Evolutionary conservation across 2,888 invertebrate species (phyloP).

Genomic region (Ptychoptera albimana): DNA sequence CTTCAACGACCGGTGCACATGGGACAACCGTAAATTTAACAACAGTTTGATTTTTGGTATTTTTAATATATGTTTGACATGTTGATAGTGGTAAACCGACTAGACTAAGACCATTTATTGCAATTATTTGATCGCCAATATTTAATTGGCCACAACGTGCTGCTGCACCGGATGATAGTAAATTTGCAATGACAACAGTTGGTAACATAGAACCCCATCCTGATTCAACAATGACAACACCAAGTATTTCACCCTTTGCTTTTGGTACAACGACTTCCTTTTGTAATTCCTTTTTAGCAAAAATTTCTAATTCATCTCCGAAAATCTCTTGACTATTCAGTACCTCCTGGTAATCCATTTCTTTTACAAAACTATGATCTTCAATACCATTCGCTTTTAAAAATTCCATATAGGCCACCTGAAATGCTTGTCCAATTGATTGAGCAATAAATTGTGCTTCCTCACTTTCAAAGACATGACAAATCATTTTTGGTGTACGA

Average conservation of each 20-base stretch:
- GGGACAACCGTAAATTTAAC: conserved; percentile 98
- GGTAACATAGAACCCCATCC: conserved; percentile 99
- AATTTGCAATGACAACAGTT: conserved; percentile 98
- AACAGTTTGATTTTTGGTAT: conserved; percentile 95
- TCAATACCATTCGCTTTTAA: conserved; percentile 99
- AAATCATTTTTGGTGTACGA: conserved; percentile 94
- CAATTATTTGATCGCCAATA: conserved; percentile 98
- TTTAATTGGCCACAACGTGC: conserved; percentile 96
- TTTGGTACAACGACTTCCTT: conserved; percentile 98
- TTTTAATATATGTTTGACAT: conserved; percentile 98
- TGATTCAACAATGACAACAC: conserved; percentile 97
- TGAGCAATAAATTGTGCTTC: conserved; percentile 99
- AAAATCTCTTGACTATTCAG: conserved; percentile 98
- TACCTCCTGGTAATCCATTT: conserved; percentile 99
- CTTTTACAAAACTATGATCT: conserved; percentile 96
- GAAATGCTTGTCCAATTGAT: conserved; percentile 98
- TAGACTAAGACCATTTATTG: conserved; percentile 95
- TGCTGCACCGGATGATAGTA: conserved; percentile 92
- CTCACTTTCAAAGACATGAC: conserved; percentile 98
- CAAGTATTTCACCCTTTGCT: conserved; percentile 92
- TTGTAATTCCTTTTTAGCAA: conserved; percentile 95
- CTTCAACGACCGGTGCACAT: conserved; percentile 98
- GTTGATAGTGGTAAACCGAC: conserved; percentile 95
- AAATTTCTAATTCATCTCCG: conserved; percentile 97
- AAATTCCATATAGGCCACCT: conserved; percentile 99